phyloP scores from a whole-genome alignment of 2,888 invertebrate species.

The Heliothis peltigera region DNA sequence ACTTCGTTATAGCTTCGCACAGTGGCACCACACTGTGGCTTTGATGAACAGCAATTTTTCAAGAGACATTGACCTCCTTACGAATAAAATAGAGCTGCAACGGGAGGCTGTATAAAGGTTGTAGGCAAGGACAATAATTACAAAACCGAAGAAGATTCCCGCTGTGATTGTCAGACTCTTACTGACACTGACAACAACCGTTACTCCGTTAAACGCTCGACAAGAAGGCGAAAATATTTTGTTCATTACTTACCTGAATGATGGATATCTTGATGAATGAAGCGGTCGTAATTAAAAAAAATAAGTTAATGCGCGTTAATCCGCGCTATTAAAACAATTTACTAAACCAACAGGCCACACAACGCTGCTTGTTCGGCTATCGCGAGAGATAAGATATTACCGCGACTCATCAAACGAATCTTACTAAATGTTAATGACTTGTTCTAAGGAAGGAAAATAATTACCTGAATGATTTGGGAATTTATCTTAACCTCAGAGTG shows the following conservation, averaged over 20 bases:
- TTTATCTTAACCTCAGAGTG: no score
- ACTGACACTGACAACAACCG: no score
- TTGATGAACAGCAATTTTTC: background rate
- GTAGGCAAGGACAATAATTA: no score
- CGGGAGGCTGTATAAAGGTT: no score
- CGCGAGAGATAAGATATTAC: constrained; percentile 48
- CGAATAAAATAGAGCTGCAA: no score
- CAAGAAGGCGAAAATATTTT: no score
- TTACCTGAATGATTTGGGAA: no score
- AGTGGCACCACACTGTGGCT: constrained; percentile 1
- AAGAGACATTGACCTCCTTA: background rate
- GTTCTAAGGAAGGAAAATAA: background rate
- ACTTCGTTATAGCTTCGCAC: constrained; percentile 32
- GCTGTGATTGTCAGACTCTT: no score
- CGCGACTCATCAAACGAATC: constrained; percentile 19
- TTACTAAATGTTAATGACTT: constrained; percentile 30
- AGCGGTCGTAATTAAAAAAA: constrained; percentile 14
- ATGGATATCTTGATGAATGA: constrained; percentile 15
- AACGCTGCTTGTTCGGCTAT: constrained; percentile 43
- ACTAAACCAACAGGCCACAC: constrained; percentile 52
- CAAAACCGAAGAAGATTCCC: no score
- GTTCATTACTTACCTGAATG: background rate
- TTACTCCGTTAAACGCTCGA: no score
- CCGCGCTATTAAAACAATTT: constrained; percentile 40
- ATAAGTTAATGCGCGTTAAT: constrained; percentile 23